Conservation (phyloP, 2,797 vertebrate species). For the Parambassis ranga region DNA sequence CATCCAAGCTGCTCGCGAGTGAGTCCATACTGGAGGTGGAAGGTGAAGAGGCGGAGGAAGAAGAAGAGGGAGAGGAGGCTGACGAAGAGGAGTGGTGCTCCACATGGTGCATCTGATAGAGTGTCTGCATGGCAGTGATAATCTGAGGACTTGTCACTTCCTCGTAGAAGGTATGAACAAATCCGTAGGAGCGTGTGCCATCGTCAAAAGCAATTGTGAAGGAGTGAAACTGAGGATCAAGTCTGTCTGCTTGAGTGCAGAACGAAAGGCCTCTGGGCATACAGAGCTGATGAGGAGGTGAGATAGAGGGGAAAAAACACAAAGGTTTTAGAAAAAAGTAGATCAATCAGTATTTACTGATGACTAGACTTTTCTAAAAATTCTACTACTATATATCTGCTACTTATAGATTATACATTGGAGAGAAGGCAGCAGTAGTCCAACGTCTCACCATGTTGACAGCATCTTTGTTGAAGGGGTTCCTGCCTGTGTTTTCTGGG, state of each 20-base stretch:
- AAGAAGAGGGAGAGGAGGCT: constrained; percentile 79
- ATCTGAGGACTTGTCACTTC: constrained; percentile 93
- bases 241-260: constrained; percentile 87
- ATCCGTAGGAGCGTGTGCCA: constrained; percentile 91
- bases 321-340: not conserved
- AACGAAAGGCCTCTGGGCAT: constrained; percentile 98
- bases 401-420: too few species aligned
- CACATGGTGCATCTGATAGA: constrained; percentile 96
- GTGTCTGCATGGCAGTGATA: constrained; percentile 95
- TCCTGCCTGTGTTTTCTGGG: constrained; percentile 93
- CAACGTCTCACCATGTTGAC: constrained; percentile 91
- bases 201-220: constrained; percentile 92
- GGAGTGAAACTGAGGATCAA: constrained; percentile 91
- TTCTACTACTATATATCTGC: too few species aligned
- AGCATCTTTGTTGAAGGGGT: constrained; percentile 93
- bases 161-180: constrained; percentile 95
- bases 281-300: constrained; percentile 83
- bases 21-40: constrained; percentile 98
- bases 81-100: constrained; percentile 87
- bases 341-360: too few species aligned
- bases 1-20: constrained; percentile 89
- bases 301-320: not conserved
- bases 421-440: not conserved
- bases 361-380: too few species aligned
- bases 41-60: constrained; percentile 86